Conservation (phyloP, 1,140 invertebrate genomes). For the Drosophila lacteicornis region DNA sequence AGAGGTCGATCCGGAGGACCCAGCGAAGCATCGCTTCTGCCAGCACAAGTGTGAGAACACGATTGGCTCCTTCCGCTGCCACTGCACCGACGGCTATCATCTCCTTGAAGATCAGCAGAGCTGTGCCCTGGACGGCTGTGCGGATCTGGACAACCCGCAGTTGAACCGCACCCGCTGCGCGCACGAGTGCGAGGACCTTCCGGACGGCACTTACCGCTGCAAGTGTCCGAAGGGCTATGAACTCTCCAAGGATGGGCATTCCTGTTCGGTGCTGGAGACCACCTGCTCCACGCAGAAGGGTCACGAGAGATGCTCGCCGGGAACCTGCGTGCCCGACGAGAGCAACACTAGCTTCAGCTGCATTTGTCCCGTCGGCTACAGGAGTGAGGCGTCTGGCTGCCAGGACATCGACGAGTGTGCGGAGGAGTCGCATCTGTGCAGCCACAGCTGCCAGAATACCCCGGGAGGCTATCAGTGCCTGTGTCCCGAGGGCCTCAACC, state of each 20-base stretch:
- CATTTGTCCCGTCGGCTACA: constrained; percentile 85
- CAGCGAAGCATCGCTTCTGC: constrained; percentile 85
- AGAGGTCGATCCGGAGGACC: constrained; percentile 63
- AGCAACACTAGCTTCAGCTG: constrained; percentile 86
- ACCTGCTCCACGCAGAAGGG: constrained; percentile 84
- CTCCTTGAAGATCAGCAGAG: constrained; percentile 76
- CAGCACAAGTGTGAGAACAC: constrained; percentile 88
- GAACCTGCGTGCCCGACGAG: constrained; percentile 87
- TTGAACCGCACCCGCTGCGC: constrained; percentile 85
- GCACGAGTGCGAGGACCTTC: constrained; percentile 87
- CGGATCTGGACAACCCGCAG: constrained; percentile 69
- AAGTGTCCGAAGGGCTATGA: constrained; percentile 86
- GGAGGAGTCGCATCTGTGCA: constrained; percentile 90
- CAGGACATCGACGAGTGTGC: constrained; percentile 91
- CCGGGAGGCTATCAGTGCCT: constrained; percentile 93
- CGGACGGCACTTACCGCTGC: constrained; percentile 82
- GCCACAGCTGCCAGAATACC: constrained; percentile 93
- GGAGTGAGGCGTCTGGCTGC: constrained; percentile 64
- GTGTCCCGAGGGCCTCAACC: constrained; percentile 87
- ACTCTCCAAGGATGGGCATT: constrained; percentile 84
- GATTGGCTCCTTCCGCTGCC: constrained; percentile 88
- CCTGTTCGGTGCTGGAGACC: constrained; percentile 86
- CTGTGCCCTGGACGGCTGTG: constrained; percentile 77
- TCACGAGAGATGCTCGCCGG: constrained; percentile 67
- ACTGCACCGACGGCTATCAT: constrained; percentile 84